Conservation (phyloP, 2,888 invertebrate genomes). For the Acronicta aceris region DNA sequence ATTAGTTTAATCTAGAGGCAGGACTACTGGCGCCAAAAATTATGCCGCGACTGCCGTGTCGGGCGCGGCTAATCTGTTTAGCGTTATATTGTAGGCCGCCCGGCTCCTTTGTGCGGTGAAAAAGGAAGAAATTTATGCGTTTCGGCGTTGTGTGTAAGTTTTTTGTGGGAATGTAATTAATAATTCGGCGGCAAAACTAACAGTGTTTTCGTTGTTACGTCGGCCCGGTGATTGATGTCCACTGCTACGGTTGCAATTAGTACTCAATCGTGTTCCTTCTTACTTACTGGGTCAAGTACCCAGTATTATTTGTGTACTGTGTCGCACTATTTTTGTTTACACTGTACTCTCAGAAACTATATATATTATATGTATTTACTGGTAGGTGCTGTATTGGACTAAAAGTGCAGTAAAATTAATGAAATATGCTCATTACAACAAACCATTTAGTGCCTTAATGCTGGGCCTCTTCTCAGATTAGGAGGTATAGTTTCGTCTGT, state of each 20-base stretch:
- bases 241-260: slow-evolving; percentile 73
- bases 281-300: slow-evolving; percentile 7
- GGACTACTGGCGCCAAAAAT: slow-evolving; percentile 90
- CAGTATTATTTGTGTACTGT: too few relatives aligned
- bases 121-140: slow-evolving; percentile 89
- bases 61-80: slow-evolving; percentile 87
- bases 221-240: slow-evolving; percentile 82
- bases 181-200: slow-evolving; percentile 90
- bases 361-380: too few relatives aligned
- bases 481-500: too few relatives aligned
- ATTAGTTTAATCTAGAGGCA: slow-evolving; percentile 89
- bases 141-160: slow-evolving; percentile 88
- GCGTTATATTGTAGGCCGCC: slow-evolving; percentile 83
- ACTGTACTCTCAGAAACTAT: too few relatives aligned
- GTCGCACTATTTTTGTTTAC: too few relatives aligned
- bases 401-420: too few relatives aligned
- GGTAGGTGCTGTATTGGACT: not conserved
- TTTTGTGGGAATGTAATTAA: slow-evolving; percentile 89
- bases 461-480: too few relatives aligned
- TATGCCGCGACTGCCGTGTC: slow-evolving; percentile 87
- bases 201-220: slow-evolving; percentile 88
- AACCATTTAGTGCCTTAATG: too few relatives aligned
- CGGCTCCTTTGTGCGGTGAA: slow-evolving; percentile 87
- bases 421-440: too few relatives aligned
- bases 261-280: slow-evolving; percentile 41